Evolutionary conservation across 2,888 invertebrate genomes (phyloP).

Genomic region (Ligdia adustata): DNA sequence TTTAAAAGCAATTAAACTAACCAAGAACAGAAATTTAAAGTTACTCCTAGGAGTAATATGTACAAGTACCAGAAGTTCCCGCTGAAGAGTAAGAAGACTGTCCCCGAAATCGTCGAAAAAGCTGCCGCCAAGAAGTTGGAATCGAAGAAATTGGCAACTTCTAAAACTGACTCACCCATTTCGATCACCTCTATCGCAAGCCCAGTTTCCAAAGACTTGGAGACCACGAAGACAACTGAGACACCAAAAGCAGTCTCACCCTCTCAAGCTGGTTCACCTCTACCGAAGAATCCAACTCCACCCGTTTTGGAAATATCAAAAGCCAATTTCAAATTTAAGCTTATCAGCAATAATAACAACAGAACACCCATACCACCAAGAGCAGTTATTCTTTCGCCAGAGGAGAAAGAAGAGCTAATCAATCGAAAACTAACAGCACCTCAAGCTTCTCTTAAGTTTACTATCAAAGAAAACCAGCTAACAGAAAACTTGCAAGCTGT

Average conservation of each 20-base stretch:
- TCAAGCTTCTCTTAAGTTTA: too few relatives aligned
- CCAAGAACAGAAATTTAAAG: too few relatives aligned
- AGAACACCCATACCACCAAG: not conserved
- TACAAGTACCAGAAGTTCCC: constrained; percentile 6
- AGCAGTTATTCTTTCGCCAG: too few relatives aligned
- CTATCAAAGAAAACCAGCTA: too few relatives aligned
- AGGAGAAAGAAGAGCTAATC: too few relatives aligned
- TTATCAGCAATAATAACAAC: constrained; percentile 6
- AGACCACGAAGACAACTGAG: not conserved
- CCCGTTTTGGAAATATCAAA: not conserved
- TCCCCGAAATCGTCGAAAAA: not conserved
- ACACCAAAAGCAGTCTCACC: not conserved
- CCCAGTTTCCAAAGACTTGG: not conserved
- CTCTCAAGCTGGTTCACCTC: too few relatives aligned
- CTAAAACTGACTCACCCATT: not conserved
- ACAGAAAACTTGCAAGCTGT: too few relatives aligned
- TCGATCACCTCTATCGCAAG: too few relatives aligned
- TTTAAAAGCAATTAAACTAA: too few relatives aligned
- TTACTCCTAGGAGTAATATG: constrained; percentile 8
- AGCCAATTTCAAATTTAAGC: not conserved
- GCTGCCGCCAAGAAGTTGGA: not conserved
- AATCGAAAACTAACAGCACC: too few relatives aligned
- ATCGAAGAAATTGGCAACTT: not conserved
- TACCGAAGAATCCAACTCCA: not conserved
- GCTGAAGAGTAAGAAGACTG: not conserved